phyloP scores from a whole-genome alignment of 2,797 vertebrate genomes.

The Perodicticus potto region DNA sequence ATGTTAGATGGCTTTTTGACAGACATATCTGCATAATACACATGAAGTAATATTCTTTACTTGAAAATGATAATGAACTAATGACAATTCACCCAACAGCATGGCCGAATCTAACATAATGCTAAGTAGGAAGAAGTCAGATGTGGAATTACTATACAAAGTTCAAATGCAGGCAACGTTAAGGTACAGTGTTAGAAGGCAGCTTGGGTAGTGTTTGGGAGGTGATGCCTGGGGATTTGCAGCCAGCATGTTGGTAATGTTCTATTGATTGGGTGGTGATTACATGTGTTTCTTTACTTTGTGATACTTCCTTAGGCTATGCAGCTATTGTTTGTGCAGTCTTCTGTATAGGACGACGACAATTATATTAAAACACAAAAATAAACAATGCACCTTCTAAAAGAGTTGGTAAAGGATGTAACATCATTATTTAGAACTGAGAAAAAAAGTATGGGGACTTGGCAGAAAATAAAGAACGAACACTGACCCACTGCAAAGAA shows the following conservation, averaged over 20 bases:
- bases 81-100: not conserved
- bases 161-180: not conserved
- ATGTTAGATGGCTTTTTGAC: not conserved
- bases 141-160: not conserved
- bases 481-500: not conserved
- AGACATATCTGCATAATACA: not conserved
- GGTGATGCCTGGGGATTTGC: not conserved
- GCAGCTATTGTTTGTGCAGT: not conserved
- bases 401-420: not conserved
- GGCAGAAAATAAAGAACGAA: slow-evolving; percentile 39
- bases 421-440: not conserved
- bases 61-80: not conserved
- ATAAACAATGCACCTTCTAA: not conserved
- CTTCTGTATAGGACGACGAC: not conserved
- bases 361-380: slow-evolving; percentile 37
- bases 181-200: not conserved
- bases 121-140: not conserved
- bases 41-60: not conserved
- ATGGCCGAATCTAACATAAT: not conserved
- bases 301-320: not conserved
- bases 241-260: not conserved
- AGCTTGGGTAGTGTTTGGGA: not conserved
- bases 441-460: not conserved
- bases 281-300: not conserved
- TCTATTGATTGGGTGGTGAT: not conserved